Conservation (phyloP, 2,888 invertebrate genomes). For the Mythimna loreyi region DNA sequence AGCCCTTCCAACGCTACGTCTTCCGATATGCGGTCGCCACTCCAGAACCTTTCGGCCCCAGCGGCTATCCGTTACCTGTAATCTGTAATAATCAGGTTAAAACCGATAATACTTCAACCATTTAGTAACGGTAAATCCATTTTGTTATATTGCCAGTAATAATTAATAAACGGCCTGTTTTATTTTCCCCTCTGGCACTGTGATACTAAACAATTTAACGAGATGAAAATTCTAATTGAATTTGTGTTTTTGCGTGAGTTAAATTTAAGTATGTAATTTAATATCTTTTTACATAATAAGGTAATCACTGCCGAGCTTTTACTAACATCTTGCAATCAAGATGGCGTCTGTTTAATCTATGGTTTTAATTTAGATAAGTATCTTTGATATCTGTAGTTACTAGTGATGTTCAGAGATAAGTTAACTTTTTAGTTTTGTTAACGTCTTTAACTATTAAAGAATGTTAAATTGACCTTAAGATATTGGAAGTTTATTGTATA, state of each 20-base stretch:
- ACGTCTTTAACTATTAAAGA: neutral
- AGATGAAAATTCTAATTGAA: slow-evolving; percentile 62
- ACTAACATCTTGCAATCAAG: slow-evolving; percentile 41
- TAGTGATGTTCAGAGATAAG: slow-evolving; percentile 6
- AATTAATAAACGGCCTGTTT: slow-evolving; percentile 36
- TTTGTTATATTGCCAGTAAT: slow-evolving; percentile 32
- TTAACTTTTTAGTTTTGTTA: neutral
- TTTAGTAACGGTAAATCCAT: slow-evolving; percentile 39
- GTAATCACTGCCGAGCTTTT: slow-evolving; percentile 29
- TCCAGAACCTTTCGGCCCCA: too few species aligned
- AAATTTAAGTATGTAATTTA: slow-evolving; percentile 38
- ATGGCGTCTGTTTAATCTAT: slow-evolving; percentile 49
- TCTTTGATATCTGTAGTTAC: slow-evolving; percentile 27
- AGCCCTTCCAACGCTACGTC: too few species aligned
- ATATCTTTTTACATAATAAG: slow-evolving; percentile 50
- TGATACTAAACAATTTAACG: slow-evolving; percentile 31
- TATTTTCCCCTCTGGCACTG: slow-evolving; percentile 46
- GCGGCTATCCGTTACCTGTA: slow-evolving; percentile 12
- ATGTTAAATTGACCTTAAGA: neutral
- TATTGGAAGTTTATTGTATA: too few species aligned
- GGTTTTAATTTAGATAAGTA: slow-evolving; percentile 58
- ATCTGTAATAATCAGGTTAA: slow-evolving; percentile 31
- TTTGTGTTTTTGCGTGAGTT: slow-evolving; percentile 52
- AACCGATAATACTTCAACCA: slow-evolving; percentile 18
- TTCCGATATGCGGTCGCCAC: too few species aligned